Conservation (phyloP, 23 tunicate genomes). For the Halocynthia aurantium region DNA sequence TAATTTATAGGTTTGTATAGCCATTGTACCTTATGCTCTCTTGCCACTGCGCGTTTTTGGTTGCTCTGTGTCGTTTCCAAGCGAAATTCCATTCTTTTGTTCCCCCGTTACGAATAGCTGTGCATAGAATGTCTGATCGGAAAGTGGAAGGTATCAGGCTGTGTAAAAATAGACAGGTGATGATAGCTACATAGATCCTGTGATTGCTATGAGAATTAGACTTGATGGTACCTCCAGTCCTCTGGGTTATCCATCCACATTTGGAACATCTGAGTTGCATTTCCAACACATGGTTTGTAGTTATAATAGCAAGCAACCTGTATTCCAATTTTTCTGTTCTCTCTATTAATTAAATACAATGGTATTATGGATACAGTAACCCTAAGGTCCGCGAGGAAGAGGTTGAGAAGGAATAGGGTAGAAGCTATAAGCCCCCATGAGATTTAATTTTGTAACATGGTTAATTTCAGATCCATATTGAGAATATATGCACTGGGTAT, state of each 20-base stretch:
- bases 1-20: too few species aligned
- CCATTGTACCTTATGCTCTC: constrained; percentile 40
- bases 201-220: not conserved
- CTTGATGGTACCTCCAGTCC: not conserved
- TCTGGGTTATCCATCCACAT: constrained; percentile 48
- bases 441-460: too few species aligned
- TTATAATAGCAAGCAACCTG: constrained; percentile 59
- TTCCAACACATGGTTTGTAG: constrained; percentile 42
- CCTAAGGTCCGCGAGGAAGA: too few species aligned
- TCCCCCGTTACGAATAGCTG: constrained; percentile 71
- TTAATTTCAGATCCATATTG: too few species aligned
- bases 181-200: too few species aligned
- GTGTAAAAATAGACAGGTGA: not conserved
- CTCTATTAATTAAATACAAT: not conserved
- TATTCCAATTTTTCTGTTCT: constrained; percentile 53
- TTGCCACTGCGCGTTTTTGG: constrained; percentile 41
- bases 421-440: too few species aligned
- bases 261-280: constrained; percentile 21
- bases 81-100: constrained; percentile 73
- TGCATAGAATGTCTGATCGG: constrained; percentile 60
- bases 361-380: too few species aligned
- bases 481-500: too few species aligned
- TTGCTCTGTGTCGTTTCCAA: constrained; percentile 48
- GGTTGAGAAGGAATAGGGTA: too few species aligned
- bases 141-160: constrained; percentile 48